phyloP scores from a whole-genome alignment of 30 jellyfish, hydroid and myxozoan genomes.

The Morbakka virulenta region DNA sequence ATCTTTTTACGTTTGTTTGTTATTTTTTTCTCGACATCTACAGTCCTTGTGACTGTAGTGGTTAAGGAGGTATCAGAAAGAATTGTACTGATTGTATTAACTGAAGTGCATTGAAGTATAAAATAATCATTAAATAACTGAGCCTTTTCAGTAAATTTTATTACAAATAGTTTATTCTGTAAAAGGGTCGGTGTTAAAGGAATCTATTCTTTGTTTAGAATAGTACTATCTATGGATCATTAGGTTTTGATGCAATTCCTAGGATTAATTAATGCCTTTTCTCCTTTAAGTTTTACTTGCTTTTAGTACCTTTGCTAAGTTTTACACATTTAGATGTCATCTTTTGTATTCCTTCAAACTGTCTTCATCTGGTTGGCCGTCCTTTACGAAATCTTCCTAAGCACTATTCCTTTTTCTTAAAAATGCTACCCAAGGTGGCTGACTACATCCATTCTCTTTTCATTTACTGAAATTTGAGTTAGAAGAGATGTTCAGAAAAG shows the following conservation, averaged over 20 bases:
- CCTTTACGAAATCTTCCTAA: conserved; percentile 8
- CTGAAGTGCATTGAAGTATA: conserved; percentile 42
- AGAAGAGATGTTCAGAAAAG: too few species aligned
- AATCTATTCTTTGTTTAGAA: conserved; percentile 38
- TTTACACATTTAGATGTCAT: background rate
- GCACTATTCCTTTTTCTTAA: conserved; percentile 8
- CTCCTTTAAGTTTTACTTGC: background rate
- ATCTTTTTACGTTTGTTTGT: too few species aligned
- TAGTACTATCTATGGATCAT: conserved; percentile 38
- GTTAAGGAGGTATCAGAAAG: conserved; percentile 20
- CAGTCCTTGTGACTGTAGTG: background rate
- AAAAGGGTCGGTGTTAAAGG: conserved; percentile 38
- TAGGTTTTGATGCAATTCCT: conserved; percentile 19
- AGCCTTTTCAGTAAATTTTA: conserved; percentile 29
- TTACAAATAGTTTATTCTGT: conserved; percentile 27
- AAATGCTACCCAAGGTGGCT: background rate
- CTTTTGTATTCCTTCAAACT: background rate
- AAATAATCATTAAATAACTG: conserved; percentile 37
- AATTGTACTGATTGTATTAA: conserved; percentile 32
- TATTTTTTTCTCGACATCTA: background rate
- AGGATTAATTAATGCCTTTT: conserved; percentile 1
- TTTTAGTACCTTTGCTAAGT: background rate
- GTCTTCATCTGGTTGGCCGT: conserved; percentile 38
- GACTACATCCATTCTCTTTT: too few species aligned
- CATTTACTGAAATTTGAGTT: too few species aligned